Evolutionary conservation across 2,888 invertebrate genomes (phyloP), one percentile per base, ranked within the genome.

Genomic region (Conomelus anceps): DNA sequence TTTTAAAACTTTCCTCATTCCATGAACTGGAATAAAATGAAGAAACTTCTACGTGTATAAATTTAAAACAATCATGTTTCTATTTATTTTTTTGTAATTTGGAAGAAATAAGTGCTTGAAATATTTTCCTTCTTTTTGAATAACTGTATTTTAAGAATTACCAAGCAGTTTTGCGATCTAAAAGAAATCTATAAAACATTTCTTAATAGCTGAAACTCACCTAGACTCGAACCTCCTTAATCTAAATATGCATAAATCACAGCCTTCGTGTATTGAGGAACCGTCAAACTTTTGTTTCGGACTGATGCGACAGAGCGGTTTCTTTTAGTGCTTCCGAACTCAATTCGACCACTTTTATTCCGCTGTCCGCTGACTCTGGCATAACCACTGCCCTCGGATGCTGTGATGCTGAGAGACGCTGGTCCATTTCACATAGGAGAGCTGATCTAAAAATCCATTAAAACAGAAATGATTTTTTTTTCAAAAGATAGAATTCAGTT

Each of bases 351-450:
- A 89, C 84, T 85, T 90, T 89, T 63, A 89, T 88, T 4, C 88
- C 88, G 22, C 29, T 20, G 23, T n/a, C n/a, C n/a, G n/a, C n/a
- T n/a, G n/a, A n/a, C n/a, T n/a, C n/a, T n/a, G n/a, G n/a, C n/a
- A n/a, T n/a, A n/a, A n/a, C n/a, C n/a, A 85, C 85, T 90, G 85
- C 22, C 23, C 84, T 24, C 23, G 90, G 87, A 22, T 90, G 91
- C 86, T 90, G 90, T 3, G 90, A 89, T 23, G 23, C 20, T n/a
- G 86, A 86, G 22, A 92, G 89, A 86, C 92, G 90, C 23, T 92
- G 91, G 85, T 97, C 97, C 94, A 97, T 96, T 94, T 96, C 96
- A 93, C 96, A 96, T 90, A 96, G 93, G 91, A 97, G 93, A 7
- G 96, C 96, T 91, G 96, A 96, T 92, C 98, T 96, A 93, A 91